Evolutionary conservation across 35 echinoderm and acorn worm species (phyloP).

Genomic region (Chiridota heheva): DNA sequence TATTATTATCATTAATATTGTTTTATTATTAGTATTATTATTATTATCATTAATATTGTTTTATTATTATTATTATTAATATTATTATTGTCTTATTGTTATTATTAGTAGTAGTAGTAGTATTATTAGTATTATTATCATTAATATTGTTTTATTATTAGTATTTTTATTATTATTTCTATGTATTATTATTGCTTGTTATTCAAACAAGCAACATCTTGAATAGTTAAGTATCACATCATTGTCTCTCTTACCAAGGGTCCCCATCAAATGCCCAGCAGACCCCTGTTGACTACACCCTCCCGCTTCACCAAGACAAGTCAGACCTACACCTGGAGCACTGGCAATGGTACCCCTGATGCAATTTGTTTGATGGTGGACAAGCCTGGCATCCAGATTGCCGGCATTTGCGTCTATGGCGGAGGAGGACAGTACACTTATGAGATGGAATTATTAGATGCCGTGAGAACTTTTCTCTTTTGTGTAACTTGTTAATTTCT

Average conservation of each 20-base stretch:
- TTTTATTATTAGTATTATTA: too few species aligned
- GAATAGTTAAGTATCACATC: too few species aligned
- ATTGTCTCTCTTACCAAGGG: constrained; percentile 48
- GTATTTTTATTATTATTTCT: too few species aligned
- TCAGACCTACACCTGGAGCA: constrained; percentile 89
- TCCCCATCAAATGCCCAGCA: constrained; percentile 69
- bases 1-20: too few species aligned
- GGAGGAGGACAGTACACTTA: constrained; percentile 95
- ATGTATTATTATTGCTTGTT: too few species aligned
- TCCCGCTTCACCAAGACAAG: constrained; percentile 83
- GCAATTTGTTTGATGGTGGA: constrained; percentile 95
- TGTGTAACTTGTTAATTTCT: neutral
- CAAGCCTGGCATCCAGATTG: constrained; percentile 81
- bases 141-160: too few species aligned
- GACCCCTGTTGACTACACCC: constrained; percentile 75
- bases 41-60: too few species aligned
- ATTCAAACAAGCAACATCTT: too few species aligned
- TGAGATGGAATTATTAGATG: constrained; percentile 93
- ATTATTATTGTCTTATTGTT: too few species aligned
- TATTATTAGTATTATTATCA: too few species aligned
- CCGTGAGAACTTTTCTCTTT: constrained; percentile 63
- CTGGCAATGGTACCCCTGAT: constrained; percentile 91
- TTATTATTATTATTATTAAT: too few species aligned
- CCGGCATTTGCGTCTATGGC: constrained; percentile 91
- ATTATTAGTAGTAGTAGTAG: too few species aligned